A percentile compares a stretch with the other conserved stretches of the same genome.
These are phyloP conservation scores for Neoascia interrupta DNA, from an alignment of 2,888 invertebrate genomes.

Conservation along the genomic window DNA sequence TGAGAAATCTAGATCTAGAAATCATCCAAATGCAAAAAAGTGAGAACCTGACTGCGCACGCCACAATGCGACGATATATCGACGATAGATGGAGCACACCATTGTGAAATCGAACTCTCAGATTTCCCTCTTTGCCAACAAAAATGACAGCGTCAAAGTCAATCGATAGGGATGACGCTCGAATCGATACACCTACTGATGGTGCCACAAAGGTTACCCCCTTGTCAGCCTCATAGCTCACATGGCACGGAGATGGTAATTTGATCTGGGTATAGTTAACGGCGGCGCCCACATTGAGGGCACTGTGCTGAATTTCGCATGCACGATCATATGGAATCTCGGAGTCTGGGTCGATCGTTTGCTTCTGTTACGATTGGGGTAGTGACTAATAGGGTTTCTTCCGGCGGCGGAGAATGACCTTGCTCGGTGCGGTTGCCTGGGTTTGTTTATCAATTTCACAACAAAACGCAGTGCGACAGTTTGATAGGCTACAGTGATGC, in stretches of 20 bases:
- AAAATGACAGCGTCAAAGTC: constrained; percentile 33
- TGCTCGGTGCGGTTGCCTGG: constrained; percentile 10
- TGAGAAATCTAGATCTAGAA: constrained; percentile 63
- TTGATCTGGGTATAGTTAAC: constrained; percentile 9
- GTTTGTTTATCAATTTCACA: not conserved
- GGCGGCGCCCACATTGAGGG: constrained; percentile 48
- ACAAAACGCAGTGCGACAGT: too few relatives aligned
- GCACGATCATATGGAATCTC: constrained; percentile 36
- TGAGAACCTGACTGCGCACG: constrained; percentile 47
- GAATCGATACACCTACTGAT: constrained; percentile 11
- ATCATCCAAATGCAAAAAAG: constrained; percentile 60
- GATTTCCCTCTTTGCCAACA: constrained; percentile 42
- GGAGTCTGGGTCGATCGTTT: constrained; percentile 36
- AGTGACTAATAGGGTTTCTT: constrained; percentile 37
- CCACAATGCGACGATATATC: constrained; percentile 25
- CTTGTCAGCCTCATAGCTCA: constrained; percentile 60
- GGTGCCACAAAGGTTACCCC: constrained; percentile 61
- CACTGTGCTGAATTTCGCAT: constrained; percentile 40
- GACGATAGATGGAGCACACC: constrained; percentile 39
- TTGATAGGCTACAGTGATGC: too few relatives aligned
- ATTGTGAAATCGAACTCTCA: constrained; percentile 64
- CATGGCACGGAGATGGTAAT: constrained; percentile 18
- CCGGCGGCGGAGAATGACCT: constrained; percentile 32
- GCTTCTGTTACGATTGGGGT: not conserved
- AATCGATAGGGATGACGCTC: constrained; percentile 34